Evolutionary conservation across 1,140 invertebrate species (phyloP).

Genomic region (Prorops nasuta): DNA sequence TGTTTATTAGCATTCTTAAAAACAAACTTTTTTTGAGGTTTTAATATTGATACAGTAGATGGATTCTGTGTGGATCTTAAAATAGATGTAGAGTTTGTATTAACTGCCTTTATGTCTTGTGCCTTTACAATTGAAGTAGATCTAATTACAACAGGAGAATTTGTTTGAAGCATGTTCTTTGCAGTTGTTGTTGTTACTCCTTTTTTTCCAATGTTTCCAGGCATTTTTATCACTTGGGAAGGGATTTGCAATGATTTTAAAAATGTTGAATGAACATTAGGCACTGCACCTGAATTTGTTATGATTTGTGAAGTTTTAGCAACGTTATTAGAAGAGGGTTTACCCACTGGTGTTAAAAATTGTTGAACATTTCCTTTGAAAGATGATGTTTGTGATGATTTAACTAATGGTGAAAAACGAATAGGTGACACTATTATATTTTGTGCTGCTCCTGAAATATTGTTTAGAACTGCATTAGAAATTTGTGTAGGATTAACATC

Average conservation of each 20-base stretch:
- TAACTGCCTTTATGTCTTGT: constrained; percentile 25
- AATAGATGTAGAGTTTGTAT: constrained; percentile 22
- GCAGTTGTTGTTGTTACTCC: constrained; percentile 13
- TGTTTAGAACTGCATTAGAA: constrained; percentile 21
- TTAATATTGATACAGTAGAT: constrained; percentile 42
- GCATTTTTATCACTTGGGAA: constrained; percentile 32
- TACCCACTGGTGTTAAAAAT: constrained; percentile 25
- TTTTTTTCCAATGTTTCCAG: constrained; percentile 17
- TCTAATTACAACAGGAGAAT: constrained; percentile 35
- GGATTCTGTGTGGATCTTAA: constrained; percentile 22
- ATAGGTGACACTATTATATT: constrained; percentile 28
- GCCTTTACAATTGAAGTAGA: constrained; percentile 31
- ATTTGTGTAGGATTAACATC: constrained; percentile 18
- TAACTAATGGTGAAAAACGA: constrained; percentile 25
- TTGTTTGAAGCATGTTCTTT: constrained; percentile 23
- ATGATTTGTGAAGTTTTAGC: constrained; percentile 27
- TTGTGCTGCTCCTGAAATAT: constrained; percentile 22
- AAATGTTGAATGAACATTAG: constrained; percentile 15
- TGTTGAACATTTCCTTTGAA: constrained; percentile 30
- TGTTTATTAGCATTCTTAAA: constrained; percentile 21
- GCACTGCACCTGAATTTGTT: constrained; percentile 18
- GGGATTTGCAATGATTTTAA: constrained; percentile 39
- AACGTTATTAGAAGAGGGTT: constrained; percentile 3
- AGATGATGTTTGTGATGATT: constrained; percentile 17
- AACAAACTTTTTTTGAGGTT: constrained; percentile 34